phyloP scores from a whole-genome alignment of 2,797 vertebrate genomes.

The Thunnus albacares region DNA sequence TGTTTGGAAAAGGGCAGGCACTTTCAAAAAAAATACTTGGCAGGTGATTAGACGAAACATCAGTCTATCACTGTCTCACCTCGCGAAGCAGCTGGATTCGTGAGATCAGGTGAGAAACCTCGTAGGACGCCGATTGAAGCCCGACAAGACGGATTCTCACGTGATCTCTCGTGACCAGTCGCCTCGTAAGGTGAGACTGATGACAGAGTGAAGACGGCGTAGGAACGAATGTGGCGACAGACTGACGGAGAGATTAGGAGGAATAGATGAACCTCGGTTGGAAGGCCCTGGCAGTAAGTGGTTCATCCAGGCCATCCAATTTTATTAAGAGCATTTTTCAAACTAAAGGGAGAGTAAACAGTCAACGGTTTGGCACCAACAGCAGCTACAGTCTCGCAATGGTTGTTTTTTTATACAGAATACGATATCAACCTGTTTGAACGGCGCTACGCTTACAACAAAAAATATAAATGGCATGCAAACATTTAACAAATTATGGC shows the following conservation, averaged over 20 bases:
- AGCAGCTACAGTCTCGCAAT: neutral
- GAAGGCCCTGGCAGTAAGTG: neutral
- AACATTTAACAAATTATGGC: neutral
- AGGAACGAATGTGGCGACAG: neutral
- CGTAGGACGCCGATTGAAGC: too few relatives aligned
- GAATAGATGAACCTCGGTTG: constrained; percentile 11
- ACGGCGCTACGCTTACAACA: neutral
- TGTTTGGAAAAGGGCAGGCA: too few relatives aligned
- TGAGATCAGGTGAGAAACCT: too few relatives aligned
- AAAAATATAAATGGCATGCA: neutral
- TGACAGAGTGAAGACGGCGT: neutral
- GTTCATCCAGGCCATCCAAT: neutral
- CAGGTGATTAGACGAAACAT: too few relatives aligned
- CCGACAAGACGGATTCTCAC: too few relatives aligned
- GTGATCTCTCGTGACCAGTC: too few relatives aligned
- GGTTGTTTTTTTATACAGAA: neutral
- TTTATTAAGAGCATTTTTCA: constrained; percentile 5
- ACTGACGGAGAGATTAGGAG: neutral
- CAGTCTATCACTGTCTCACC: too few relatives aligned
- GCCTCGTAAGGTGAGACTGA: neutral
- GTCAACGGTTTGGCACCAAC: neutral
- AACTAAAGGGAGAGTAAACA: neutral
- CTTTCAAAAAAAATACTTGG: too few relatives aligned
- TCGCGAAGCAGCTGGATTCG: too few relatives aligned
- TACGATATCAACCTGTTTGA: neutral